Percentiles rank a stretch among this genome's conserved stretches.
These are phyloP conservation scores for Ectemnius cavifrons DNA, from an alignment of 2,888 invertebrate genomes.

Conservation along the genomic window DNA sequence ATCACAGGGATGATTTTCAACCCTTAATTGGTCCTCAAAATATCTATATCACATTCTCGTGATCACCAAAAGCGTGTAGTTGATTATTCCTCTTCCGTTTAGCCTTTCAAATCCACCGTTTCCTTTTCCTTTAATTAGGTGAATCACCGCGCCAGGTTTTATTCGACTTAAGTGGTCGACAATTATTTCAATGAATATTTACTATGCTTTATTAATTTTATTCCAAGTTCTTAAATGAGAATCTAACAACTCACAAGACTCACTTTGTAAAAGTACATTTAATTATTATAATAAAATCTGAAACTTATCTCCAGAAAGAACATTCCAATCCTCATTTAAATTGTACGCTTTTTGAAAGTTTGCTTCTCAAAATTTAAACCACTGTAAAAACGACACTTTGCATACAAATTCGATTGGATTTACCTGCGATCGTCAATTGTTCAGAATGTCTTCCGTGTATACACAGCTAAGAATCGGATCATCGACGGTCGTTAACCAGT, in stretches of 20 bases:
- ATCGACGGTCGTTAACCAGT: constrained; percentile 8
- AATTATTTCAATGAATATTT: constrained; percentile 43
- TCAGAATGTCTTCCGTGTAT: no score
- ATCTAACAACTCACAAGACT: no score
- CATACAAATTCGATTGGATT: constrained; percentile 8
- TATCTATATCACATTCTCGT: constrained; percentile 4
- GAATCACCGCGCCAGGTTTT: no score
- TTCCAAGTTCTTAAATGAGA: neutral
- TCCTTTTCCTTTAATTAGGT: no score
- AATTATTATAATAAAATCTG: no score
- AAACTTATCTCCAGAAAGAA: no score
- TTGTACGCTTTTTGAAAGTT: no score
- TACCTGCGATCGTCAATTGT: constrained; percentile 42
- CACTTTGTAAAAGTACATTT: no score
- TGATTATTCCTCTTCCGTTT: constrained; percentile 39
- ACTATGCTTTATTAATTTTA: constrained; percentile 31
- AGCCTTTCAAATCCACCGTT: neutral
- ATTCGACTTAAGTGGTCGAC: no score
- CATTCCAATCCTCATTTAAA: no score
- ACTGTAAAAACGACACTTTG: no score
- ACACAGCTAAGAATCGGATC: constrained; percentile 13
- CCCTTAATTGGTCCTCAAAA: neutral
- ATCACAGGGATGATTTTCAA: constrained; percentile 18
- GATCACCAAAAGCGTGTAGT: constrained; percentile 30
- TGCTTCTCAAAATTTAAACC: no score